phyloP scores from a whole-genome alignment of 2,888 invertebrate species.

The Drosophila prostipennis region DNA sequence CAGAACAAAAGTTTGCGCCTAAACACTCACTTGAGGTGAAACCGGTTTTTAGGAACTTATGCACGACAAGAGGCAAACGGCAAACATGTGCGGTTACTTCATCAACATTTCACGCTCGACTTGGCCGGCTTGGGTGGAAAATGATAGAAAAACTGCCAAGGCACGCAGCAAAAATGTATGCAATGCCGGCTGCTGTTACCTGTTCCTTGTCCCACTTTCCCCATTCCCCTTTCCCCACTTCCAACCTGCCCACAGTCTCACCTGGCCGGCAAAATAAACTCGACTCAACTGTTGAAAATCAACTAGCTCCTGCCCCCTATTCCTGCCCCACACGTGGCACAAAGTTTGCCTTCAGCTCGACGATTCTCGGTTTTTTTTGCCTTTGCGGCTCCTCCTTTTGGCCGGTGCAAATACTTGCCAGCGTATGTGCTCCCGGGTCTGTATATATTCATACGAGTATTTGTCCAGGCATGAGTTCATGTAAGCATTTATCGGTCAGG shows the following conservation, averaged over 20 bases:
- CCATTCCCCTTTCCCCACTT: not conserved
- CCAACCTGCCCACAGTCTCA: conserved; percentile 29
- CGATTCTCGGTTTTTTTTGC: conserved; percentile 12
- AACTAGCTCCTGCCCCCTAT: conserved; percentile 56
- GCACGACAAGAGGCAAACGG: conserved; percentile 47
- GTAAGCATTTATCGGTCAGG: conserved; percentile 60
- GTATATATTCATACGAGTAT: conserved; percentile 15
- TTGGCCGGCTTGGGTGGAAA: conserved; percentile 50
- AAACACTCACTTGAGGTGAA: conserved; percentile 60
- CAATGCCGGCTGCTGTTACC: conserved; percentile 42
- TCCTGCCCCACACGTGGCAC: conserved; percentile 37
- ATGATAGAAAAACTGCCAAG: conserved; percentile 51
- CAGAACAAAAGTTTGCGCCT: conserved; percentile 53
- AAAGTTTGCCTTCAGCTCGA: conserved; percentile 70
- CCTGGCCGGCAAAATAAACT: conserved; percentile 75
- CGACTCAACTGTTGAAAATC: conserved; percentile 77
- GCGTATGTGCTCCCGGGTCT: conserved; percentile 40
- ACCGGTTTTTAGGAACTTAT: conserved; percentile 31
- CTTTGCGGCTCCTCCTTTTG: conserved; percentile 23
- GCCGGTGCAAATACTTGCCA: conserved; percentile 63
- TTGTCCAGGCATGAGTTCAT: conserved; percentile 29
- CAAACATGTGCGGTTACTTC: conserved; percentile 69
- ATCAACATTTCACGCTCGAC: conserved; percentile 77
- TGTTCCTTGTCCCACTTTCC: not conserved
- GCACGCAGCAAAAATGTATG: conserved; percentile 72